Evolutionary conservation across 2,888 invertebrate genomes (phyloP), one percentile per base, ranked within the genome.

Genomic region (Gerris lacustris): DNA sequence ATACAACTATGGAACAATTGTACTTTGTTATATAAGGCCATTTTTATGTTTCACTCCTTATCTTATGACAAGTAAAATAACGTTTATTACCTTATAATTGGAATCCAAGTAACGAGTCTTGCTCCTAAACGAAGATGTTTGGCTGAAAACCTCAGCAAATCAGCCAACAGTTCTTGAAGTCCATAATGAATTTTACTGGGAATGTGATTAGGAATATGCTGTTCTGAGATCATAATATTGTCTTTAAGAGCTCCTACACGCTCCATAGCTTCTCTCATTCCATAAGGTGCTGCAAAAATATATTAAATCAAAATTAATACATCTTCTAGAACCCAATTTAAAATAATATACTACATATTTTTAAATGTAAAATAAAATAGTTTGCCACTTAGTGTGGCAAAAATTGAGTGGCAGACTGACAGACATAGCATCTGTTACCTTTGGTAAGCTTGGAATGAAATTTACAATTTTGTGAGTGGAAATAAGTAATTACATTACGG

Each of bases 101-200:
- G 99, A 77, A 96, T 88, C 98, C 98, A 99, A 82, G 91, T 96
- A 0, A 98, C 96, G 18, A 99, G 82, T 74, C 94, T 83, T 0
- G 96, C 91, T 6, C 88, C 86, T 6, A 91, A 74, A 75, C 82
- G 85, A 71, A 99, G 84, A 79, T 91, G 88, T 69, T 83, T 83
- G 0, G 91, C 91, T 0, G 94, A 86, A 81, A 97, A 94, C 77
- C 85, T 83, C 63, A 99, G 81, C 67, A 99, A 83, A 81, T 99
- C 98, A 68, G 83, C 82, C 78, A 91, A 93, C 47, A 98, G 86
- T 74, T 91, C 87, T 2, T 89, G 85, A 75, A 98, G 82, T 15
- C 87, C 87, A 79, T 99, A 99, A 72, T 88, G 89, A 66, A 93
- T 86, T 80, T 96, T 94, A 0, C 91, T 86, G 0, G 94, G 94